phyloP scores from a whole-genome alignment of 2,113 vertebrate species.

The Acanthisitta chloris region DNA sequence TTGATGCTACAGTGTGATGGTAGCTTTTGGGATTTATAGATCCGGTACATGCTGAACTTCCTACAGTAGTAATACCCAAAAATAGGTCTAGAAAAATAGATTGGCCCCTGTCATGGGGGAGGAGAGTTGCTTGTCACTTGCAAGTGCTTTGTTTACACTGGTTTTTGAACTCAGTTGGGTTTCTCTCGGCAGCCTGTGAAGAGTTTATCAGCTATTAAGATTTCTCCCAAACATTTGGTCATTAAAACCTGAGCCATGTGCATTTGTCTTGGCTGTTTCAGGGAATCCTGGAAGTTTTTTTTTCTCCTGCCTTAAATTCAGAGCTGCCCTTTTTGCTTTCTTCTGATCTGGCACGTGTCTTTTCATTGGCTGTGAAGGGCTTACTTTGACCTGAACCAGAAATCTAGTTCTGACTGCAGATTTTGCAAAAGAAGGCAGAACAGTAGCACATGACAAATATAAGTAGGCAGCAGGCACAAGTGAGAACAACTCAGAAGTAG shows the following conservation, averaged over 20 bases:
- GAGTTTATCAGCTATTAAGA: background rate
- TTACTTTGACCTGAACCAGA: background rate
- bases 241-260: background rate
- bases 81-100: background rate
- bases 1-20: background rate
- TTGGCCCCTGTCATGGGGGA: background rate
- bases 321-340: background rate
- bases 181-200: background rate
- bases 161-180: background rate
- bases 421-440: background rate
- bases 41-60: background rate
- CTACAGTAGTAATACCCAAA: background rate
- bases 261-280: background rate
- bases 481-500: background rate
- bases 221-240: background rate
- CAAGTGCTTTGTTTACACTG: background rate
- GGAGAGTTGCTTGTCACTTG: background rate
- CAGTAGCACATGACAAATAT: background rate
- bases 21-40: constrained; percentile 16
- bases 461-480: background rate
- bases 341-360: background rate
- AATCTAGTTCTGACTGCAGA: background rate
- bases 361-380: background rate
- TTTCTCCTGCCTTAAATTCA: background rate
- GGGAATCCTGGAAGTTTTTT: background rate